phyloP scores from a whole-genome alignment of 2,113 vertebrate genomes.

The Dinomys branickii region DNA sequence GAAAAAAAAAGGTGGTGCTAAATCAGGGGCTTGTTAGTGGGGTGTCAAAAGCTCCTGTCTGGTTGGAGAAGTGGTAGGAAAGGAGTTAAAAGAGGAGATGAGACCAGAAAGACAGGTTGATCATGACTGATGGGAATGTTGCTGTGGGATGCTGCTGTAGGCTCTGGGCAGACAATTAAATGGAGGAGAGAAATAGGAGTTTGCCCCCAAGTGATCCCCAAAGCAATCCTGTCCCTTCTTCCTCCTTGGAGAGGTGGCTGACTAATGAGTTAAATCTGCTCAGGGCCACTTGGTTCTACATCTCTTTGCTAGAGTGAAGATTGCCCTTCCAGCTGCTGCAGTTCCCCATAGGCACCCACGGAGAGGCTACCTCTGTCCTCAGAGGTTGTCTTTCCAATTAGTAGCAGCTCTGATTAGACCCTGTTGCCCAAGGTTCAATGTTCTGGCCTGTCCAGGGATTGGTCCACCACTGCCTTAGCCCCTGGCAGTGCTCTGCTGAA shows the following conservation, averaged over 20 bases:
- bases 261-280: not conserved
- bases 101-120: too few species aligned
- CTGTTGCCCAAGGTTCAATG: not conserved
- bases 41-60: too few species aligned
- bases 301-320: not conserved
- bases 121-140: not conserved
- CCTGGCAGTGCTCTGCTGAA: not conserved
- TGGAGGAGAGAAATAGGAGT: too few species aligned
- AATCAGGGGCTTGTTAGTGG: not conserved
- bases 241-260: not conserved
- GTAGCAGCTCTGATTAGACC: not conserved
- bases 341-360: rapidly evolving
- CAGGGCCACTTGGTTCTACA: not conserved
- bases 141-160: rapidly evolving
- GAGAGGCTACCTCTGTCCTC: too few species aligned
- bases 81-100: not conserved
- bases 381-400: not conserved
- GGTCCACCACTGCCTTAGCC: not conserved
- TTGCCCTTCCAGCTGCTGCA: not conserved
- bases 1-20: not conserved
- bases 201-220: not conserved
- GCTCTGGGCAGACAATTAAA: not conserved
- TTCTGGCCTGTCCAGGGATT: not conserved
- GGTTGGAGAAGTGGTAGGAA: not conserved
- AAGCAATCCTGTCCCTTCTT: not conserved